Conservation (phyloP, 2,888 invertebrate species). For the Tethea ocularis region DNA sequence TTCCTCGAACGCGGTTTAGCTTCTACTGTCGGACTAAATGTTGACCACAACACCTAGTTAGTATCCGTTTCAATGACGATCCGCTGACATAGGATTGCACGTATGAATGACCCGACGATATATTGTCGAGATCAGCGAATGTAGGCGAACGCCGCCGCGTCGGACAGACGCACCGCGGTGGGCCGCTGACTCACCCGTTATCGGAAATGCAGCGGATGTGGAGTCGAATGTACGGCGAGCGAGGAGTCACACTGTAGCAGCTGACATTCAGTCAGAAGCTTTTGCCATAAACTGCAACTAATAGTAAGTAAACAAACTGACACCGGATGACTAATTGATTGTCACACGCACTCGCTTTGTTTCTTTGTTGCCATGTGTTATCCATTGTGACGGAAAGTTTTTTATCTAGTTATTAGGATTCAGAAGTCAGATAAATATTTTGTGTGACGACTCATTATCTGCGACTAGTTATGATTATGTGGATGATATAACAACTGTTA, state of each 20-base stretch:
- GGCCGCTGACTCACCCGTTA: conserved; percentile 71
- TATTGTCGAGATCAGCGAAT: conserved; percentile 53
- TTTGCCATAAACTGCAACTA: conserved; percentile 66
- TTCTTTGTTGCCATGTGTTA: conserved; percentile 66
- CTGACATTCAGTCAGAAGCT: conserved; percentile 65
- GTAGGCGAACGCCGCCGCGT: conserved; percentile 26
- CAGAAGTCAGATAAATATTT: conserved; percentile 41
- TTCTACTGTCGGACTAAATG: conserved; percentile 51
- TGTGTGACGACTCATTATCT: conserved; percentile 36
- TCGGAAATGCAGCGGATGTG: conserved; percentile 77
- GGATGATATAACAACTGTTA: neutral
- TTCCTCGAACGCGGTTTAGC: conserved; percentile 48
- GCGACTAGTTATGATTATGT: conserved; percentile 7
- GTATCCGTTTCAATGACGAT: conserved; percentile 53
- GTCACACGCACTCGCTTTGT: conserved; percentile 68
- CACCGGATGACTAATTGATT: conserved; percentile 70
- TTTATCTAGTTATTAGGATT: too few species aligned
- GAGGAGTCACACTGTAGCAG: conserved; percentile 59
- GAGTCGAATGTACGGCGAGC: conserved; percentile 50
- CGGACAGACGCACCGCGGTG: conserved; percentile 10
- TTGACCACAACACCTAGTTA: conserved; percentile 46
- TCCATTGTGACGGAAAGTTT: conserved; percentile 34
- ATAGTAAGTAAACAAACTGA: conserved; percentile 56
- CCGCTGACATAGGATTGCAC: conserved; percentile 47
- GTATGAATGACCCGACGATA: conserved; percentile 56